Evolutionary conservation across 2,113 vertebrate genomes (phyloP).

Genomic region (Phrynosoma platyrhinos): DNA sequence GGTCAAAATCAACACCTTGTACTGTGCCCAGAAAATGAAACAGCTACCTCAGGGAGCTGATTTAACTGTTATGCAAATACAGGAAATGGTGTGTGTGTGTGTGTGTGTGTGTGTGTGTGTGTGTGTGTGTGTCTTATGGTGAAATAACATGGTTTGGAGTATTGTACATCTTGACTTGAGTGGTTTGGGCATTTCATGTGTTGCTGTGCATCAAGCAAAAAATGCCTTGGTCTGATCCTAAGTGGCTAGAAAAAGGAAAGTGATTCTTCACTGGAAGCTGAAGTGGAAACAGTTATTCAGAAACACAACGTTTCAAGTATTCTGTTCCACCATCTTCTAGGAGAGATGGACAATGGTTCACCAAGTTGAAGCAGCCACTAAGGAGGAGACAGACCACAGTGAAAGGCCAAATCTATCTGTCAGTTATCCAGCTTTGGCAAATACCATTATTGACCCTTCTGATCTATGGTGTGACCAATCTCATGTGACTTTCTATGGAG

Average conservation of each 20-base stretch:
- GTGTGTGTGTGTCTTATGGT: too few relatives aligned
- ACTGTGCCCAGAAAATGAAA: too few relatives aligned
- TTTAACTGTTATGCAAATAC: too few relatives aligned
- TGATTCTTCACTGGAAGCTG: background rate
- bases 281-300: background rate
- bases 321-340: conserved; percentile 47
- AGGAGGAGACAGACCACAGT: conserved; percentile 21
- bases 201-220: too few relatives aligned
- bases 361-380: background rate
- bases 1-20: too few relatives aligned
- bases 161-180: too few relatives aligned
- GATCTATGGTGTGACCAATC: conserved; percentile 55
- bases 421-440: conserved; percentile 29
- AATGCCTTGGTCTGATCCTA: too few relatives aligned
- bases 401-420: conserved; percentile 25
- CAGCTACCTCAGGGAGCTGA: too few relatives aligned
- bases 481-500: conserved; percentile 49
- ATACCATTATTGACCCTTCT: conserved; percentile 31
- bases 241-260: background rate
- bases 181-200: too few relatives aligned
- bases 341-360: conserved; percentile 24
- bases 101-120: too few relatives aligned
- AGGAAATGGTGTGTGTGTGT: too few relatives aligned
- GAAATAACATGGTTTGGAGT: too few relatives aligned
- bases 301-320: background rate